Percentiles rank a stretch among this genome's conserved stretches.
These are phyloP conservation scores for Fratercula arctica DNA, from an alignment of 2,797 vertebrate genomes.

Conservation along the genomic window DNA sequence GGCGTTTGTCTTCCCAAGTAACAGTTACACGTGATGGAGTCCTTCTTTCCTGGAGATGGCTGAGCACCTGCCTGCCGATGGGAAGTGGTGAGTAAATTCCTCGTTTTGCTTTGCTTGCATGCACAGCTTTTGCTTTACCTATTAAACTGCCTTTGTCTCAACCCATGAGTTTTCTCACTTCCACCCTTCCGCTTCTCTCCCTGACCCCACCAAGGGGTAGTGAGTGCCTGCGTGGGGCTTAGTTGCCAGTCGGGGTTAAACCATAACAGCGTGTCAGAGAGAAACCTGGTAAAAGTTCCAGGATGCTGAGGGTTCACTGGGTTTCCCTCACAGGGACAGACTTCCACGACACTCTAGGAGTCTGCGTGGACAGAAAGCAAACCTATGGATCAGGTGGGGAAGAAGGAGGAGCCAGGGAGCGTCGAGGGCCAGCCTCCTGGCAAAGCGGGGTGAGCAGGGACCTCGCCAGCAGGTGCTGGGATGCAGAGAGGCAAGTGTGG, in stretches of 20 bases:
- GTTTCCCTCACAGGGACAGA: not conserved
- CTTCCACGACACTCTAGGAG: not conserved
- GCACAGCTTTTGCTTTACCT: not conserved
- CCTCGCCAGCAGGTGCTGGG: fast-evolving
- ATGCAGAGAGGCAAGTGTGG: not conserved
- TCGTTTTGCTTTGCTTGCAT: not conserved
- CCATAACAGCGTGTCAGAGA: not conserved
- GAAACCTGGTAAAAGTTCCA: fast-evolving
- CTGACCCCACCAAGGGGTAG: fast-evolving
- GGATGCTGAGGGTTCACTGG: not conserved
- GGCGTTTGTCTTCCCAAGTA: not conserved
- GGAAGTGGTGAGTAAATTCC: not conserved
- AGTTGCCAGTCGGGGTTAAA: not conserved
- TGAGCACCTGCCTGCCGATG: not conserved
- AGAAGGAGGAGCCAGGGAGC: not conserved
- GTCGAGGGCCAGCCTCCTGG: not conserved
- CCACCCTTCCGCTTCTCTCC: not conserved
- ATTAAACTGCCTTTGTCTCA: not conserved
- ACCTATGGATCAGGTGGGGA: not conserved
- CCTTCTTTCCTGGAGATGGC: not conserved
- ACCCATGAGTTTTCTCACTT: not conserved
- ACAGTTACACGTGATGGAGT: fast-evolving
- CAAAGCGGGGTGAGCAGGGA: fast-evolving
- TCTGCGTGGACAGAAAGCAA: not conserved
- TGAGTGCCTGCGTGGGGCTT: fast-evolving